Conservation (phyloP, 2,797 vertebrate genomes). For the Lemur catta region DNA sequence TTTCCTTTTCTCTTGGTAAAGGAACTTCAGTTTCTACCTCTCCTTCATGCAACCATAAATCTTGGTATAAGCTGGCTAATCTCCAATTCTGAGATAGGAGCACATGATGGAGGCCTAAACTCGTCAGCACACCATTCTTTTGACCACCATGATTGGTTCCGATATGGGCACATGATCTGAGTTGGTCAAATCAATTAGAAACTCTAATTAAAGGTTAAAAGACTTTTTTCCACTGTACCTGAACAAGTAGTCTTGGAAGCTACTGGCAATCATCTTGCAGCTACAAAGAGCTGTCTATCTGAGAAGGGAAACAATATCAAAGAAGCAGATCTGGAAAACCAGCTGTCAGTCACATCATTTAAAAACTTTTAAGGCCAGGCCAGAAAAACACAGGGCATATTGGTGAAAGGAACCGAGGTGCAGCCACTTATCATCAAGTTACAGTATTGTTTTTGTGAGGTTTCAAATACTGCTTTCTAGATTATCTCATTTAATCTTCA, state of each 20-base stretch:
- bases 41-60: background rate
- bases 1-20: conserved; percentile 9
- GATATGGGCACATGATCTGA: background rate
- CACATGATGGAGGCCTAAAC: background rate
- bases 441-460: background rate
- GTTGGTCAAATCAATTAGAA: background rate
- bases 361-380: background rate
- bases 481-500: conserved; percentile 17
- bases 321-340: background rate
- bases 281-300: background rate
- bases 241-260: background rate
- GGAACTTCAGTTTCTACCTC: background rate
- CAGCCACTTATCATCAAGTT: conserved; percentile 4
- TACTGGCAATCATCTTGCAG: background rate
- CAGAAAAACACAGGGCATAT: background rate
- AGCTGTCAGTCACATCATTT: background rate
- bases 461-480: conserved; percentile 41
- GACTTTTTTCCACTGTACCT: background rate
- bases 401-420: background rate
- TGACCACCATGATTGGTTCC: background rate
- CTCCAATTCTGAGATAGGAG: background rate
- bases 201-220: background rate
- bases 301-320: background rate
- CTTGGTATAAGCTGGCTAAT: background rate
- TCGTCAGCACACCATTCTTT: background rate